Conservation (phyloP, 2,888 invertebrate genomes). For the Syritta pipiens region DNA sequence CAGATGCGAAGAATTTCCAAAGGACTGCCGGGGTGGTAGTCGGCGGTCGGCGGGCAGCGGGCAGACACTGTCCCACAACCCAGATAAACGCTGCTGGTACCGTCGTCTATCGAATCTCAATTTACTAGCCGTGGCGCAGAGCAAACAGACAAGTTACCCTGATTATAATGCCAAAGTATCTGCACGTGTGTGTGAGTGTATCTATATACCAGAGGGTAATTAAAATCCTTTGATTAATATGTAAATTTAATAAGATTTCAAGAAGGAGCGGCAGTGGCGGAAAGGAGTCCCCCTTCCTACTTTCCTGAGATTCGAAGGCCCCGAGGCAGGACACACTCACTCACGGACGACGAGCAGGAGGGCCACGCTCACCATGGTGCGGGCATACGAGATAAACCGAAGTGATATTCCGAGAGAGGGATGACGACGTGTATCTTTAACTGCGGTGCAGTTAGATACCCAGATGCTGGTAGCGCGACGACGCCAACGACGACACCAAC, state of each 20-base stretch:
- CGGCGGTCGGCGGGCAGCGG: too few relatives aligned
- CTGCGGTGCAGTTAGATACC: slow-evolving; percentile 27
- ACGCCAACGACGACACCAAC: neutral
- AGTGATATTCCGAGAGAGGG: slow-evolving; percentile 44
- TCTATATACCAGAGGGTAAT: slow-evolving; percentile 65
- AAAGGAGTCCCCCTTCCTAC: slow-evolving; percentile 49
- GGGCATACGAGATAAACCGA: slow-evolving; percentile 57
- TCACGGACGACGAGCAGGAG: slow-evolving; percentile 56
- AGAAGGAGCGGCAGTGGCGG: slow-evolving; percentile 30
- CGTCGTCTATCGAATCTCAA: slow-evolving; percentile 65
- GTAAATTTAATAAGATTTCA: slow-evolving; percentile 71
- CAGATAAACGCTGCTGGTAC: slow-evolving; percentile 41
- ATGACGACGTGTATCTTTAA: slow-evolving; percentile 43
- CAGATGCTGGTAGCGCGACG: slow-evolving; percentile 40
- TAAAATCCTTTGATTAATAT: slow-evolving; percentile 71
- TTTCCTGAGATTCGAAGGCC: slow-evolving; percentile 47
- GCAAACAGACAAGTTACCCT: slow-evolving; percentile 67
- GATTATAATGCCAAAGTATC: slow-evolving; percentile 68
- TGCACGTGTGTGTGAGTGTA: slow-evolving; percentile 30
- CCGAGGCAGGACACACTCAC: slow-evolving; percentile 65
- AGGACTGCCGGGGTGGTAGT: too few relatives aligned
- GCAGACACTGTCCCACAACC: slow-evolving; percentile 30
- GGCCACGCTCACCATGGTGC: slow-evolving; percentile 49
- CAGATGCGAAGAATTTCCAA: slow-evolving; percentile 45
- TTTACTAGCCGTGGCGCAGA: slow-evolving; percentile 53